Evolutionary conservation across 2,797 vertebrate species (phyloP).

Genomic region (Zalophus californianus): DNA sequence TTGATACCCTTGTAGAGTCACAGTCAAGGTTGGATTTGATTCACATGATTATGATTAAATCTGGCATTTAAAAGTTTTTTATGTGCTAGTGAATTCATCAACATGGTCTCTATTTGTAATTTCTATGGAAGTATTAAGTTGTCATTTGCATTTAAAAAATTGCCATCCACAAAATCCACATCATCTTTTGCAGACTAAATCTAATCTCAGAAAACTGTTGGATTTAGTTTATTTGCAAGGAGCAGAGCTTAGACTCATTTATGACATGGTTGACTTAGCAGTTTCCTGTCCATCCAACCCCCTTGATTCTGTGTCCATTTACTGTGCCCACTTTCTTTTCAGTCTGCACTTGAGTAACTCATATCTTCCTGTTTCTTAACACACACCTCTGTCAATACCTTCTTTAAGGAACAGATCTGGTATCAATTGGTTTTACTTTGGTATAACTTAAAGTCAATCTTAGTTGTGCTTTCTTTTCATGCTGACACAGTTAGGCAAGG

Average conservation of each 20-base stretch:
- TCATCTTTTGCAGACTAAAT: neutral
- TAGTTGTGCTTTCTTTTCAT: neutral
- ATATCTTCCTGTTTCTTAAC: neutral
- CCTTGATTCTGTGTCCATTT: neutral
- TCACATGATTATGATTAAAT: neutral
- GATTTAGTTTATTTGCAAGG: constrained; percentile 2
- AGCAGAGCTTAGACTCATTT: neutral
- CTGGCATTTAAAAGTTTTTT: neutral
- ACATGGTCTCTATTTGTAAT: neutral
- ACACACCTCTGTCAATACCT: constrained; percentile 3
- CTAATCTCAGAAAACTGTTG: neutral
- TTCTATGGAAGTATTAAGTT: neutral
- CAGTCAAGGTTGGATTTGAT: neutral
- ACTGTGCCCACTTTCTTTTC: neutral
- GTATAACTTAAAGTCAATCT: neutral
- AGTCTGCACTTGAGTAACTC: neutral
- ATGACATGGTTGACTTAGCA: neutral
- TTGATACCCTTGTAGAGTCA: neutral
- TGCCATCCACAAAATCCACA: neutral
- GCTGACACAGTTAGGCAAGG: neutral
- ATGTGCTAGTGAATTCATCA: neutral
- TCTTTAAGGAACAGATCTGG: neutral
- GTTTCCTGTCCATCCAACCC: neutral
- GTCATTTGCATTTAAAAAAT: neutral
- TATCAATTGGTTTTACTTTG: constrained; percentile 27